Evolutionary conservation across 2,797 vertebrate species (phyloP).

Genomic region (Pachyuromys duprasi): DNA sequence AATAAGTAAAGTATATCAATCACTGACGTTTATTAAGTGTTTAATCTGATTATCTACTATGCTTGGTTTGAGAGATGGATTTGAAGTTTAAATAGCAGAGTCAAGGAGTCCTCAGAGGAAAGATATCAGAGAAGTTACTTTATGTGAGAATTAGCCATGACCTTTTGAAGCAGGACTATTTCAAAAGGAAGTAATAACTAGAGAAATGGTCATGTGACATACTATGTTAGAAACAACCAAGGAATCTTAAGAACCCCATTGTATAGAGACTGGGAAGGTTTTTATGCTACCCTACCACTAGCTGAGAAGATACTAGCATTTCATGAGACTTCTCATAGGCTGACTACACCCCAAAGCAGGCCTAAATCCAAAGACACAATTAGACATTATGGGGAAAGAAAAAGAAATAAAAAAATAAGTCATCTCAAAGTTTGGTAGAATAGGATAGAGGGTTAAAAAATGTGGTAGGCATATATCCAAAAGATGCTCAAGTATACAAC

Average conservation of each 20-base stretch:
- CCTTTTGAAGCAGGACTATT: conserved; percentile 14
- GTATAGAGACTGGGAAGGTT: neutral
- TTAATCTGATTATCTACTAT: neutral
- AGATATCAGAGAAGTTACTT: neutral
- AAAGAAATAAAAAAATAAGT: neutral
- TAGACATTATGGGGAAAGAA: neutral
- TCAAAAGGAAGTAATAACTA: neutral
- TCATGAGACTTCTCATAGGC: neutral
- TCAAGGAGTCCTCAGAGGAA: neutral
- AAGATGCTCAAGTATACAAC: no score
- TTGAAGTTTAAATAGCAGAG: conserved; percentile 12
- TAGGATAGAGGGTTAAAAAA: no score
- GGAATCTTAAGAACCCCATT: neutral
- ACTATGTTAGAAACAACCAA: neutral
- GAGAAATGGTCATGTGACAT: neutral
- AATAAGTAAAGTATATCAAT: neutral
- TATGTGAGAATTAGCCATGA: neutral
- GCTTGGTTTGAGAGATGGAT: neutral
- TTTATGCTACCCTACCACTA: neutral
- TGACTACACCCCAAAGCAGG: neutral
- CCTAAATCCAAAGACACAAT: neutral
- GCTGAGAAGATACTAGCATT: neutral
- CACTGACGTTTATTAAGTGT: neutral
- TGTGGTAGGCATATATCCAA: no score
- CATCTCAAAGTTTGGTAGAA: neutral